Percentiles rank a stretch among this genome's conserved stretches.
Conservation (phyloP, 2,113 vertebrate genomes). For the Burhinus oedicnemus region DNA sequence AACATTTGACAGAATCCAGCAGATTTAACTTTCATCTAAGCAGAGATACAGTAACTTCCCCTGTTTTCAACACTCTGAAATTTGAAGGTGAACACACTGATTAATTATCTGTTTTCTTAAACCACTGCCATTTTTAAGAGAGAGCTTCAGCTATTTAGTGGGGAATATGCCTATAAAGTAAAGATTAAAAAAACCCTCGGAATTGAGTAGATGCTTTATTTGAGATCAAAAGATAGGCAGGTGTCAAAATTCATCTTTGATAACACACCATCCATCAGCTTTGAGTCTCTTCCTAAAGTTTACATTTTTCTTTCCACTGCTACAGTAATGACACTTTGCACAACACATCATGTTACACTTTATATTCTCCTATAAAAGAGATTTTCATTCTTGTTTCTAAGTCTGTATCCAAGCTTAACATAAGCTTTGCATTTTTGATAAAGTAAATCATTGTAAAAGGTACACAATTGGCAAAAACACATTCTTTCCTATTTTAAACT, state of each 20-base stretch:
- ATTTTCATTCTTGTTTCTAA: neutral
- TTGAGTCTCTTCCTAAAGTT: constrained; percentile 25
- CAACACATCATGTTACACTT: neutral
- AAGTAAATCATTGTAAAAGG: neutral
- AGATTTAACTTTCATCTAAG: constrained; percentile 19
- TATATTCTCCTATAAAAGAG: neutral
- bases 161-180: constrained; percentile 32
- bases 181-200: constrained; percentile 17
- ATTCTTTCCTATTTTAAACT: neutral
- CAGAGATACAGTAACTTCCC: neutral
- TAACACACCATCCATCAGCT: constrained; percentile 52
- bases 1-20: constrained; percentile 22
- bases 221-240: constrained; percentile 65
- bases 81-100: constrained; percentile 50
- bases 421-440: neutral
- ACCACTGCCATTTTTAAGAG: constrained; percentile 56
- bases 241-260: constrained; percentile 66
- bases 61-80: constrained; percentile 10
- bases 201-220: constrained; percentile 55
- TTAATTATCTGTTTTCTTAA: constrained; percentile 67
- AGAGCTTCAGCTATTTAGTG: constrained; percentile 17
- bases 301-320: neutral
- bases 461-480: neutral
- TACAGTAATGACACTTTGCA: neutral
- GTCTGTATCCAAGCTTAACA: neutral